Evolutionary conservation across 2,113 vertebrate species (phyloP).

Genomic region (Pogonocichla stellata): DNA sequence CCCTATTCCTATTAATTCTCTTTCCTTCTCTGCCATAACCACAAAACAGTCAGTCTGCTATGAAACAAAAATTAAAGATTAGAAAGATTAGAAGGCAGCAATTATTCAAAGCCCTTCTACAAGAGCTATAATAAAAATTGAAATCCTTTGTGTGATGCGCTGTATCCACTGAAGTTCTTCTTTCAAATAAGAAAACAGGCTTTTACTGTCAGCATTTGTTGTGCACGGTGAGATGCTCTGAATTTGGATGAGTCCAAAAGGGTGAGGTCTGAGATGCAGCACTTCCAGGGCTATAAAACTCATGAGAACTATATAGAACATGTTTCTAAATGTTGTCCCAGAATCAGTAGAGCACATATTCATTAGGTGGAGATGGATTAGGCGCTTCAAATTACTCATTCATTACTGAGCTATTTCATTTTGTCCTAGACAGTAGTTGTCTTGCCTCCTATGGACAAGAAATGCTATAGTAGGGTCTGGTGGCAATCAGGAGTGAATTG

Average conservation of each 20-base stretch:
- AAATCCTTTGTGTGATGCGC: neutral
- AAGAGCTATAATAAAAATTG: neutral
- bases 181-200: neutral
- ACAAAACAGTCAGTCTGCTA: neutral
- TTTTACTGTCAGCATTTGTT: neutral
- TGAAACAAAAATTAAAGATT: constrained; percentile 10
- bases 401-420: neutral
- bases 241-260: neutral
- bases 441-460: neutral
- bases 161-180: neutral
- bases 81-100: neutral
- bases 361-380: neutral
- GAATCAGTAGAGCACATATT: neutral
- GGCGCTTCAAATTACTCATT: neutral
- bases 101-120: neutral
- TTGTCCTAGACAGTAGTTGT: neutral
- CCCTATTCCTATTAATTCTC: neutral
- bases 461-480: neutral
- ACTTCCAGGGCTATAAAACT: neutral
- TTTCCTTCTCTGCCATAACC: neutral
- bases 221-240: neutral
- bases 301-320: neutral
- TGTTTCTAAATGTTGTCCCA: neutral
- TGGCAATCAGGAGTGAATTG: neutral
- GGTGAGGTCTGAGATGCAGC: neutral